Evolutionary conservation across 64 coral and sea anemone genomes (phyloP).

Genomic region (Pachyseris speciosa): DNA sequence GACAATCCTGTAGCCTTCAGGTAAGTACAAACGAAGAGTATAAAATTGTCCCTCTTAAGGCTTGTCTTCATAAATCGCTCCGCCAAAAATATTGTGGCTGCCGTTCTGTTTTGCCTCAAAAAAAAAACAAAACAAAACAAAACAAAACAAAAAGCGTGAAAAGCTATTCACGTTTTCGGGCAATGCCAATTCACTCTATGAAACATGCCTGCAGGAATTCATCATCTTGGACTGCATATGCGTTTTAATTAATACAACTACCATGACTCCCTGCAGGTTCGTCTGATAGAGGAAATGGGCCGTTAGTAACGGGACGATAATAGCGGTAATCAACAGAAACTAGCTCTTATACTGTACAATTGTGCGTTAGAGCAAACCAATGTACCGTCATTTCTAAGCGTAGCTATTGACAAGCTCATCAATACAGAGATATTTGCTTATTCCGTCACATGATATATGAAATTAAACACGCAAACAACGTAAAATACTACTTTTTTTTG

Average conservation of each 20-base stretch:
- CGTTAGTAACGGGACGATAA: background rate
- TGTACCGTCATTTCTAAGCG: background rate
- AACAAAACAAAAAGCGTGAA: background rate
- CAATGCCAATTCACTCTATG: background rate
- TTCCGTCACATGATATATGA: background rate
- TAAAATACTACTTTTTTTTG: background rate
- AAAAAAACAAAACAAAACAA: too few species aligned
- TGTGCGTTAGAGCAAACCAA: background rate
- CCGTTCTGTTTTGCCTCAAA: background rate
- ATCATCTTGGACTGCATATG: background rate
- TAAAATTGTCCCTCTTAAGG: background rate
- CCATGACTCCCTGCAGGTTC: background rate
- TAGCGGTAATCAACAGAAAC: background rate
- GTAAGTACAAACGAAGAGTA: conserved; percentile 41
- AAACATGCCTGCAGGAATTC: background rate
- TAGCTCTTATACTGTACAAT: background rate
- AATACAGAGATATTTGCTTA: background rate
- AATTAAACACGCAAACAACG: background rate
- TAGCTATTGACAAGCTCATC: background rate
- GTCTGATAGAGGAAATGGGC: background rate
- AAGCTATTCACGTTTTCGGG: background rate
- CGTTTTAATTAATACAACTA: background rate
- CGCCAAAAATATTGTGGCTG: background rate
- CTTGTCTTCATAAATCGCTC: background rate
- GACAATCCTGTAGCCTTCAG: conserved; percentile 72